These are phyloP conservation scores for Rhynchomys soricoides DNA, from an alignment of 2,113 vertebrate genomes.

Conservation along the genomic window DNA sequence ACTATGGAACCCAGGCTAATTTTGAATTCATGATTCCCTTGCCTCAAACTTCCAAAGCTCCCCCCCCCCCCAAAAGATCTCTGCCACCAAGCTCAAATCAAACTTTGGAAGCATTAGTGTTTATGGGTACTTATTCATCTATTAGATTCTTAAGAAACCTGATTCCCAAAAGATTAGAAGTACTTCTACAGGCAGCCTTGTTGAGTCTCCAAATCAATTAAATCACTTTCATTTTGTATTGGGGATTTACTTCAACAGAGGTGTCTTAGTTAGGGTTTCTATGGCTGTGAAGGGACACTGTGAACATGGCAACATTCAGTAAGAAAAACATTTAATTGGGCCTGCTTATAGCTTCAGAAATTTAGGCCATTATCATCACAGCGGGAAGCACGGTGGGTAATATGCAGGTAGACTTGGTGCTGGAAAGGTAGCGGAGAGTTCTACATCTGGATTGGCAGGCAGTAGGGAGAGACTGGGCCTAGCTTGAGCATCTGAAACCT, in stretches of 20 bases:
- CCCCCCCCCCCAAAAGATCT: too few relatives aligned
- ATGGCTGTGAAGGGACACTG: background rate
- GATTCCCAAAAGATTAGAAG: background rate
- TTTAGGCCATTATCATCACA: background rate
- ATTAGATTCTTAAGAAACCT: background rate
- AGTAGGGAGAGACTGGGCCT: background rate
- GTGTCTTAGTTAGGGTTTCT: background rate
- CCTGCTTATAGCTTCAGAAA: background rate
- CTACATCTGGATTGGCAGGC: background rate
- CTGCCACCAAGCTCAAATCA: background rate
- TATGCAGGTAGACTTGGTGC: background rate
- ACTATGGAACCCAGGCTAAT: background rate
- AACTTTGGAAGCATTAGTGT: background rate
- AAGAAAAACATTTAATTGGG: background rate
- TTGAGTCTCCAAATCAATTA: background rate
- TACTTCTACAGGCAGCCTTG: background rate
- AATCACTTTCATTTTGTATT: slow-evolving; percentile 51
- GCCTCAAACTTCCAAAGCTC: background rate
- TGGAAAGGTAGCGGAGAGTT: background rate
- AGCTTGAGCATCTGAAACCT: background rate
- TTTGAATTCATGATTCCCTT: background rate
- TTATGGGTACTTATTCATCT: slow-evolving; percentile 9
- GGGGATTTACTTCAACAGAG: background rate
- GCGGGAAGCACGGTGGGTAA: background rate
- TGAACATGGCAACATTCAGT: background rate